Base-by-base conservation (phyloP, 2,888 invertebrate species). In the Polymixis lichenea region DNA sequence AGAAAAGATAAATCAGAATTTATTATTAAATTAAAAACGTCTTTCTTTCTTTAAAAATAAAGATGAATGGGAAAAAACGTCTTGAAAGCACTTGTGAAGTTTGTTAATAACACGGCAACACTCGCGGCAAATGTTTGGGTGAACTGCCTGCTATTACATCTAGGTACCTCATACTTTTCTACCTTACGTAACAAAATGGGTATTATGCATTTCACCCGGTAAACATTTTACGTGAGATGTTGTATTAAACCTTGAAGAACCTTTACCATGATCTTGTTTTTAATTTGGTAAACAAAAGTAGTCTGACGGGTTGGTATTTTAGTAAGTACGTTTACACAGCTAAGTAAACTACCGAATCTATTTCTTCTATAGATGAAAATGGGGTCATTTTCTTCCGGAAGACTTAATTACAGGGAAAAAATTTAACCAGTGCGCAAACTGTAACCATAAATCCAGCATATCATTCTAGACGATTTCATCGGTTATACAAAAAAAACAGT, bases 61-160 rank as follows among this genome's bases (percentile, higher is more conserved):
- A 70, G 53, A 82, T 66, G 51, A 69, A 72, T 69, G 53, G 9
- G 8, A 43, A 62, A 68, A 9, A 69, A 46, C 58, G 28, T 62
- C 53, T 77, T 32, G 65, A 64, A 55, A 75, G 70, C 62, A 58
- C 77, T 77, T 58, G 61, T 32, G 51, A 83, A 83, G 62, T 83
- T 83, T 80, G 38, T 60, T 83, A 80, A 75, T 80, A 84, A 64
- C 71, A 64, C 56, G 58, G 5, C 53, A 72, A 80, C 74, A 73
- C 66, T 72, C 75, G 61, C n/a, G n/a, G n/a, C 13, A 62, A 62
- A 65, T 28, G 56, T 69, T 70, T 22, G 46, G 65, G 61, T 43
- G 56, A 32, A n/a, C 43, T 51, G 77, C 22, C 73, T 28, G 56
- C 51, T 55, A 17, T 28, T 56, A 74, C 69, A 77, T 71, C n/a